Evolutionary conservation across 2,113 vertebrate genomes (phyloP).

Genomic region (Machaerirhynchus nigripectus): DNA sequence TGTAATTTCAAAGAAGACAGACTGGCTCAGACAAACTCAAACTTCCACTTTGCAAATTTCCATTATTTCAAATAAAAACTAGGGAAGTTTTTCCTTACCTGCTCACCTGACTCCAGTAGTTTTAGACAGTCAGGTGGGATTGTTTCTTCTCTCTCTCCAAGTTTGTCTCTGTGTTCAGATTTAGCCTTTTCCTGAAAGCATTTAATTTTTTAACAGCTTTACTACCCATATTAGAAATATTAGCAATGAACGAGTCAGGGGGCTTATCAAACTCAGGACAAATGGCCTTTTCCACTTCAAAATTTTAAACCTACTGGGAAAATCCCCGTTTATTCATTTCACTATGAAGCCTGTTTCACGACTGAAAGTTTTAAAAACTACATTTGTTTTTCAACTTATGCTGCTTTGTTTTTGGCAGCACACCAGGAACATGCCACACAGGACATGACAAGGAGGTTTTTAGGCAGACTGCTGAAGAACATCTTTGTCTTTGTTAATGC

Average conservation of each 20-base stretch:
- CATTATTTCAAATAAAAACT: not conserved
- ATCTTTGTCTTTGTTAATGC: not conserved
- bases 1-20: not conserved
- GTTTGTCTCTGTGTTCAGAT: conserved; percentile 71
- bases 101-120: conserved; percentile 61
- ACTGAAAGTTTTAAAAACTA: not conserved
- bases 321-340: accelerated
- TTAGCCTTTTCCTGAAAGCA: conserved; percentile 70
- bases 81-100: conserved; percentile 50
- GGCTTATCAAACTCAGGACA: not conserved
- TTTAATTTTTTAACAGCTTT: not conserved
- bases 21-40: not conserved
- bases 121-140: conserved; percentile 73
- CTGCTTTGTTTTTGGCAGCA: not conserved
- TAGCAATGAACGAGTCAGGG: not conserved
- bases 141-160: conserved; percentile 77
- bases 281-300: not conserved
- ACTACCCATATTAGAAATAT: not conserved
- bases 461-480: not conserved
- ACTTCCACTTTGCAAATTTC: not conserved
- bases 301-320: not conserved
- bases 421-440: not conserved
- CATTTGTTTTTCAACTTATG: not conserved
- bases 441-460: not conserved
- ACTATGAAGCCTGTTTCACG: accelerated